Base-by-base conservation (phyloP, 2,113 vertebrate species). In the Todiramphus saurophagus region DNA sequence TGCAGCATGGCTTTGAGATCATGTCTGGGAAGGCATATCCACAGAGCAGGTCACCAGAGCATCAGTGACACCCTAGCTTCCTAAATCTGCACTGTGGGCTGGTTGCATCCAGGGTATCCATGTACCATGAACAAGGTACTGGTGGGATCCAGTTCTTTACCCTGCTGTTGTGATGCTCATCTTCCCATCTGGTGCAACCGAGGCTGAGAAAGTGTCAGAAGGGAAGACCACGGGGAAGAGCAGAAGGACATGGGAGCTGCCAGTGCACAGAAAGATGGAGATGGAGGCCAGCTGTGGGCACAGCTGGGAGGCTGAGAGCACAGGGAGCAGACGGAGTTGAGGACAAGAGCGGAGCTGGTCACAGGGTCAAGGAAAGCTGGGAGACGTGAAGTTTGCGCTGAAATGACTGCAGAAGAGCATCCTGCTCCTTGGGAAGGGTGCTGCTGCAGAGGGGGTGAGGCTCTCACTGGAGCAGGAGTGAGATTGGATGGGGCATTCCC, bases 101-200 rank as follows among this genome's bases (percentile, higher is more conserved):
- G n/a, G n/a, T 4, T 1, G 1, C 24, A 4, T 5, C n/a, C 53
- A 33, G 46, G 16, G 25, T 11, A 7, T 33, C 67, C 11, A 1
- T 7, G 44, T 13, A 1, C 33, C 51, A 3, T 0, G 25, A 4
- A 25, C 5, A 24, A 58, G 35, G 44, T 17, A 16, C 21, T 10
- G 25, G 6, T 75, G 64, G 68, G 72, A 31, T 59, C 7, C 33
- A 25, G 0, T 12, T n/a, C 35, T 66, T 81, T 25, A 55, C 13
- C 24, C 28, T 56, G 18, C 18, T 62, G 53, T 37, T 55, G 33
- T 35, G 62, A 46, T 35, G 30, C 62, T 88, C 46, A 4, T n/a
- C 64, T 82, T 67, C 59, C 60, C 46, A 11, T 33, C 46, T 7
- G 16, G 28, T 30, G 43, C 28, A 9, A 16, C 27, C 27, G 18